Percentiles rank a stretch among this genome's conserved stretches.
These are phyloP conservation scores for Mormyrops boulengeri DNA, from an alignment of 2,797 vertebrate species.

Conservation along the genomic window DNA sequence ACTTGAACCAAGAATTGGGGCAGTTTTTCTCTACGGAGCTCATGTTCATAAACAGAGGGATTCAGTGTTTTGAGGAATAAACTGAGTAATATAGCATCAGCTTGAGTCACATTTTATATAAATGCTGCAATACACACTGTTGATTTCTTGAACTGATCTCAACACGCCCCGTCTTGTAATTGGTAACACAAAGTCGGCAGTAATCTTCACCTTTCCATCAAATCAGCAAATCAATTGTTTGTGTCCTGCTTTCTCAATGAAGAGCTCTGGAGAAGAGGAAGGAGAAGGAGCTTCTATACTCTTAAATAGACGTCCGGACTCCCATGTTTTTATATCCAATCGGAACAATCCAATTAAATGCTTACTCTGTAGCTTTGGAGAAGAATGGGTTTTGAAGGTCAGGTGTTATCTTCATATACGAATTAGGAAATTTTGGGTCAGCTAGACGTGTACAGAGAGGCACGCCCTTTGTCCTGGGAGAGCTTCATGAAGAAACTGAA, in stretches of 20 bases:
- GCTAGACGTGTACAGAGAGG: neutral
- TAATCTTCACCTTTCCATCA: neutral
- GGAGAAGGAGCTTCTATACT: slow-evolving; percentile 25
- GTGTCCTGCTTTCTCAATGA: neutral
- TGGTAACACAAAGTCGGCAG: neutral
- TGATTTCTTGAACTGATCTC: neutral
- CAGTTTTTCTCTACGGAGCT: neutral
- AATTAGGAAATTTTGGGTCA: neutral
- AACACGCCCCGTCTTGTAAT: neutral
- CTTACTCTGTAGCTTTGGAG: neutral
- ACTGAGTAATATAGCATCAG: neutral
- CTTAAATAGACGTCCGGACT: slow-evolving; percentile 37
- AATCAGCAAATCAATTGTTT: neutral
- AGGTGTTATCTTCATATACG: neutral
- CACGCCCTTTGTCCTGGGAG: neutral
- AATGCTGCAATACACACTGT: no score
- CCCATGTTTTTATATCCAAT: neutral
- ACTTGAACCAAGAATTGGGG: neutral
- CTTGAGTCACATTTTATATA: neutral
- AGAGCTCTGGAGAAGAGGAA: neutral
- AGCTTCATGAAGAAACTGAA: neutral
- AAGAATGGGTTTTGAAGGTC: neutral
- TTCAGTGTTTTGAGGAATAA: neutral
- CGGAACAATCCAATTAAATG: neutral
- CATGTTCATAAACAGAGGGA: neutral